A percentile compares a stretch with the other conserved stretches of the same genome.
Evolutionary conservation across 2,888 invertebrate species (phyloP).

Genomic region (Teinopalpus imperialis): DNA sequence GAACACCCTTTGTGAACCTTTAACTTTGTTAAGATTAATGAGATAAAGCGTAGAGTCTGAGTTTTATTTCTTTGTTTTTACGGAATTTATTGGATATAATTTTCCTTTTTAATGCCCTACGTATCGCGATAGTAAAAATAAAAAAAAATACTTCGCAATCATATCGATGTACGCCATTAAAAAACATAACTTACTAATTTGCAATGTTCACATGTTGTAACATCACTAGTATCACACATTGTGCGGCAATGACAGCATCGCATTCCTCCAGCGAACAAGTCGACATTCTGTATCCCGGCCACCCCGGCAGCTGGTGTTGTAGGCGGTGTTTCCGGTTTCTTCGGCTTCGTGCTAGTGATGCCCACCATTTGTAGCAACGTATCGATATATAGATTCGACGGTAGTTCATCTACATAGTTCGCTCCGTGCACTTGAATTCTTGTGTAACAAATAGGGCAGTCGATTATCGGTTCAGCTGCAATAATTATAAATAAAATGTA

Average conservation of each 20-base stretch:
- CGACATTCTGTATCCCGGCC: slow-evolving; percentile 47
- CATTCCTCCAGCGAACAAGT: slow-evolving; percentile 55
- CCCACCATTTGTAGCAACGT: slow-evolving; percentile 80
- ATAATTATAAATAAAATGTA: too few species aligned
- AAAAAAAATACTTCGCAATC: too few species aligned
- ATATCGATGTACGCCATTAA: too few species aligned
- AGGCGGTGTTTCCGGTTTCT: slow-evolving; percentile 44
- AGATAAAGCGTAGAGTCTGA: too few species aligned
- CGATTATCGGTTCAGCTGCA: slow-evolving; percentile 55
- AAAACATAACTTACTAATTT: slow-evolving; percentile 81
- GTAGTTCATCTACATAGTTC: slow-evolving; percentile 79
- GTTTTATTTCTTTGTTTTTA: too few species aligned
- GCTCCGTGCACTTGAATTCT: slow-evolving; percentile 68
- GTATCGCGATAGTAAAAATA: too few species aligned
- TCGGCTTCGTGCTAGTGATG: slow-evolving; percentile 35
- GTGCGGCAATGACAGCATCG: slow-evolving; percentile 61
- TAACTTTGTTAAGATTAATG: too few species aligned
- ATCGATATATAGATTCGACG: slow-evolving; percentile 86
- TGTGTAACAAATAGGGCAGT: slow-evolving; percentile 84
- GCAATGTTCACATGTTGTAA: slow-evolving; percentile 81
- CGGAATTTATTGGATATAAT: too few species aligned
- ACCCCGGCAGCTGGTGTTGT: slow-evolving; percentile 34
- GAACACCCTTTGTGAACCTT: too few species aligned
- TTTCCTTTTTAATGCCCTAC: too few species aligned
- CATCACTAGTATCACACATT: slow-evolving; percentile 54